Evolutionary conservation across 2,113 vertebrate species (phyloP).

Genomic region (Eptesicus fuscus): DNA sequence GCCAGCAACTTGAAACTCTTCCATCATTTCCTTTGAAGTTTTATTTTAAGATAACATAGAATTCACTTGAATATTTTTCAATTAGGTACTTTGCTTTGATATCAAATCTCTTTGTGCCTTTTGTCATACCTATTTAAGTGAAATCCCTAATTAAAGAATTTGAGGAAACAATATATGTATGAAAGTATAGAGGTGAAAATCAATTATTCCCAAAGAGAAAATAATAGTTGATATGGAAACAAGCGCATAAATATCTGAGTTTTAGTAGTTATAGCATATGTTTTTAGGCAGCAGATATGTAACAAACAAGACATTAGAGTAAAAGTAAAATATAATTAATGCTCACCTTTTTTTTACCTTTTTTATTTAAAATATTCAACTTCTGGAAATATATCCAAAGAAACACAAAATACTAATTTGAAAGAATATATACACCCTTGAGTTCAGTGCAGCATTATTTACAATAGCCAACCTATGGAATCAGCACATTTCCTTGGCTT

Average conservation of each 20-base stretch:
- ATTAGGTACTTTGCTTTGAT: conserved; percentile 28
- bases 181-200: background rate
- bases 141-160: conserved; percentile 10
- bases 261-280: background rate
- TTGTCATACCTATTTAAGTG: background rate
- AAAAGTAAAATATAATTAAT: background rate
- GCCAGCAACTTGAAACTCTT: background rate
- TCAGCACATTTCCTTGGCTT: background rate
- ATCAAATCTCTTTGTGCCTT: background rate
- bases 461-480: background rate
- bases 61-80: background rate
- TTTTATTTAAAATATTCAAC: background rate
- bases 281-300: background rate
- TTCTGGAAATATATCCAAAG: background rate
- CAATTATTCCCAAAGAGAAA: conserved; percentile 49
- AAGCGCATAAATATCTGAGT: background rate
- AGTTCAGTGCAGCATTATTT: background rate
- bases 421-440: background rate
- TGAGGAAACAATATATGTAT: background rate
- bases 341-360: background rate
- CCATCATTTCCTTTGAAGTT: conserved; percentile 44
- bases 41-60: background rate
- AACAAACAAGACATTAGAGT: background rate
- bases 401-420: too few relatives aligned
- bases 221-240: background rate